These are phyloP conservation scores for Cristatella mucedo DNA, from an alignment of 2,888 invertebrate species.

Conservation along the genomic window DNA sequence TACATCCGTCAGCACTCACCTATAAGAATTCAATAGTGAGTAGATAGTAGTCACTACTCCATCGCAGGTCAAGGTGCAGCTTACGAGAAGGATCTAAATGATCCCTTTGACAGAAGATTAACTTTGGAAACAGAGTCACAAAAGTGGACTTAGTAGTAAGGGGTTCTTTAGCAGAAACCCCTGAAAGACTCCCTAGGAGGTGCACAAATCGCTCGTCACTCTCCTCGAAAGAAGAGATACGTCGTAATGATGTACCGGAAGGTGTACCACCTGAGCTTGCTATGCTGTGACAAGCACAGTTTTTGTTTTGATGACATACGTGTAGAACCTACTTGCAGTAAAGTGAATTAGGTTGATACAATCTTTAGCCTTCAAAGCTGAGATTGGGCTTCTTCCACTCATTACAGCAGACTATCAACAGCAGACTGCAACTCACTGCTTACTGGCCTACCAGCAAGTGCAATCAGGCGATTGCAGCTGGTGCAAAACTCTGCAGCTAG, in stretches of 20 bases:
- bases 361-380: no score
- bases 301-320: no score
- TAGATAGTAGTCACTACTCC: conserved; percentile 46
- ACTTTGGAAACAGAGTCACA: conserved; percentile 7
- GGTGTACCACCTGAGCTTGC: conserved; percentile 47
- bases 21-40: conserved; percentile 12
- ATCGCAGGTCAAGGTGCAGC: conserved; percentile 60
- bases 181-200: conserved; percentile 45
- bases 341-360: no score
- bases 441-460: no score
- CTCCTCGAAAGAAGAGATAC: conserved; percentile 49
- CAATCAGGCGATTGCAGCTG: no score
- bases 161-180: conserved; percentile 1
- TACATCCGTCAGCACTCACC: conserved; percentile 19
- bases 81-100: conserved; percentile 50
- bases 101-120: conserved; percentile 44
- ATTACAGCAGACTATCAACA: no score
- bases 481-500: no score
- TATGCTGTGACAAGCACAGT: conserved; percentile 14
- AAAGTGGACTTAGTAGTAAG: conserved; percentile 22
- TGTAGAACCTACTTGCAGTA: no score
- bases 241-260: conserved; percentile 65
- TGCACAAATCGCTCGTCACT: conserved; percentile 66
- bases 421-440: no score
- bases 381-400: no score